Base-by-base conservation (phyloP, 2,888 invertebrate species). In the Abrostola triplasia region DNA sequence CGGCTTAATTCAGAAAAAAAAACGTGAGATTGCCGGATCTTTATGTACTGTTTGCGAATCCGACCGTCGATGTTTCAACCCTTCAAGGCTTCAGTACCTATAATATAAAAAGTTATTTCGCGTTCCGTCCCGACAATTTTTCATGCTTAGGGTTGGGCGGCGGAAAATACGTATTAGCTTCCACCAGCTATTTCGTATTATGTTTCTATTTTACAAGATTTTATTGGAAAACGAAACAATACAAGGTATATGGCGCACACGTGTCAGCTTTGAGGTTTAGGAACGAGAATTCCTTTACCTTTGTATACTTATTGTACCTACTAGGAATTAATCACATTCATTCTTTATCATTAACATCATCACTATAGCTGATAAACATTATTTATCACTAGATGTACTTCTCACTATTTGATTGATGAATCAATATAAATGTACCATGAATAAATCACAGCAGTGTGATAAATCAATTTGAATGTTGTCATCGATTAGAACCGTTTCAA, bases 1-100 rank as follows among this genome's bases (percentile, higher is more conserved):
- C 88, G 81, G 84, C 91, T 92, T 92, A 90, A 92, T 92, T 89
- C 88, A 79, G 88, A 89, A 92, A 91, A 49, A 44, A 69, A 91
- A 90, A 88, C 88, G 88, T 88, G 87, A 90, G 89, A 90, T 90
- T 84, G 86, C 86, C 82, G 81, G 86, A 89, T 90, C 90, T 91
- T 92, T 92, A 91, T 90, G 86, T 90, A 91, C 90, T 92, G 92
- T 92, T 92, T 92, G 91, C 85, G 88, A 88, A 87, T 86, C 86
- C 88, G 85, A 84, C 88, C 89, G 89, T 83, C 88, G 84, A 89
- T 90, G 90, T 90, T 91, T 89, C 85, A 91, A 90, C 90, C 90
- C 90, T 88, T 90, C 87, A 84, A 87, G 81, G 80, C 78, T 77
- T 85, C 83, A 85, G 84, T 84, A 83, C 82, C 86, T 85, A 85